A percentile compares a stretch with the other conserved stretches of the same genome.
Conservation (phyloP, 2,888 invertebrate species). For the Esperia sulphurella region DNA sequence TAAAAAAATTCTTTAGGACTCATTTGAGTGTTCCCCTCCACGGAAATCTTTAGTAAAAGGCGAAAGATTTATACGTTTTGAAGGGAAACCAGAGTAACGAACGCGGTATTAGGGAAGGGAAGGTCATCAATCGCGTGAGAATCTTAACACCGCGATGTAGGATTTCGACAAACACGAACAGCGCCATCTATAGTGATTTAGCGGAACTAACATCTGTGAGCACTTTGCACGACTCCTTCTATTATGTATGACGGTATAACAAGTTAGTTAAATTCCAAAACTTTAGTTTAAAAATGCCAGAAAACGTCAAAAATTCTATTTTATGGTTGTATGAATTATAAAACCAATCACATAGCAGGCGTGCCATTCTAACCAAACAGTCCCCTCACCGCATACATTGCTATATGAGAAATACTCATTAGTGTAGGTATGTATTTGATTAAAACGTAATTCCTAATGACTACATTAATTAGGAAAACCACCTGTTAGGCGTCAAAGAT, state of each 20-base stretch:
- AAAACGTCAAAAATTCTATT: no score
- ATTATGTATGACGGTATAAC: no score
- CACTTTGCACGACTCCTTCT: no score
- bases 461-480: not conserved
- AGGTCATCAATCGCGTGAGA: not conserved
- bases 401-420: no score
- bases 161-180: not conserved
- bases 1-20: slow-evolving; percentile 68
- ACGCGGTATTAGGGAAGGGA: not conserved
- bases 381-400: no score
- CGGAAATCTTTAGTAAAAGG: slow-evolving; percentile 90
- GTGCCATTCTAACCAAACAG: no score
- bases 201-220: slow-evolving; percentile 4
- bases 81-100: slow-evolving; percentile 81
- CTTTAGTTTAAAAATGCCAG: no score
- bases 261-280: no score
- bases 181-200: not conserved
- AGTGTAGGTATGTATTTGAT: not conserved
- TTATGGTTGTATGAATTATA: no score
- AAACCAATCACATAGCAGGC: no score
- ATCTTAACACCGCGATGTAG: slow-evolving; percentile 5
- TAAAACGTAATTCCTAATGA: no score
- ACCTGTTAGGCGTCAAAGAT: not conserved
- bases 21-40: slow-evolving; percentile 86
- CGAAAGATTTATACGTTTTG: slow-evolving; percentile 87